phyloP scores from a whole-genome alignment of 2,888 invertebrate species.

The Drosophila conformis region DNA sequence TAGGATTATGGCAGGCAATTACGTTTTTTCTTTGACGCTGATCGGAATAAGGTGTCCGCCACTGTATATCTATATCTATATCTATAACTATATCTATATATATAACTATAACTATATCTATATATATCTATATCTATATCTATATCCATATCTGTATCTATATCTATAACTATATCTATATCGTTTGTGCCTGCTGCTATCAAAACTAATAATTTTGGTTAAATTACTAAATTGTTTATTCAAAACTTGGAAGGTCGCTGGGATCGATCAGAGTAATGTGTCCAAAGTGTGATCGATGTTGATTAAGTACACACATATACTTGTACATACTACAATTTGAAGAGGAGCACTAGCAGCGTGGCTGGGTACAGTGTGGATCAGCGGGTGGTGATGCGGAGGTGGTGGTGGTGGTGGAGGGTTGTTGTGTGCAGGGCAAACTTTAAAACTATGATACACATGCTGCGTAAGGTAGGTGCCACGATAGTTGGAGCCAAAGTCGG shows the following conservation, averaged over 20 bases:
- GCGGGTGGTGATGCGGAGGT: background rate
- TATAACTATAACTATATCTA: background rate
- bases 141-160: no score
- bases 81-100: no score
- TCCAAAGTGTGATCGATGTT: background rate
- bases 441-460: slow-evolving; percentile 30
- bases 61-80: no score
- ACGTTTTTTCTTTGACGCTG: no score
- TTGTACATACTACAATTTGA: background rate
- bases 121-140: no score
- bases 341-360: no score
- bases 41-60: no score
- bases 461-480: slow-evolving; percentile 7
- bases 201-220: no score
- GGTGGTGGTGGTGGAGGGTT: background rate
- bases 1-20: no score
- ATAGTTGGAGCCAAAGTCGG: background rate
- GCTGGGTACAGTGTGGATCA: no score
- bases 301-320: background rate
- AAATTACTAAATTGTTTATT: background rate
- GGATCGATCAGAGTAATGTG: background rate
- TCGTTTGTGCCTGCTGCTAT: background rate
- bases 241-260: background rate
- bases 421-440: slow-evolving; percentile 23
- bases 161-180: no score